Evolutionary conservation across 2,888 invertebrate genomes (phyloP).

Genomic region (Trachelus troglodyta): DNA sequence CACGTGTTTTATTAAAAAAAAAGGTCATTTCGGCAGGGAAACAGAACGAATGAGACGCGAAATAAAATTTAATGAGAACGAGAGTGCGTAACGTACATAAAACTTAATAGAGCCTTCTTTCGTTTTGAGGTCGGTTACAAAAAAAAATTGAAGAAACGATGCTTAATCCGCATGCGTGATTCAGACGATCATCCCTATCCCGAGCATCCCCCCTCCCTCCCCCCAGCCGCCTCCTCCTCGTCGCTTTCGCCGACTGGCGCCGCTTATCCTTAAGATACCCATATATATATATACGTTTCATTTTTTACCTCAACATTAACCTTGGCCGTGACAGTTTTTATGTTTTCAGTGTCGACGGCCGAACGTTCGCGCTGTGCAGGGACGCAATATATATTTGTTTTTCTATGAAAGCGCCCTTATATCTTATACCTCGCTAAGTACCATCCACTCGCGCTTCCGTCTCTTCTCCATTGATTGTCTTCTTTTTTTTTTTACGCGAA

Average conservation of each 20-base stretch:
- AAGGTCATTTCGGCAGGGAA: slow-evolving; percentile 14
- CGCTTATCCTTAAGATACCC: neutral
- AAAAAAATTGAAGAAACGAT: too few relatives aligned
- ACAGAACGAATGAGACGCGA: slow-evolving; percentile 25
- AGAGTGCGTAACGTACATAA: neutral
- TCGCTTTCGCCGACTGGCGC: neutral
- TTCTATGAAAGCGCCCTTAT: neutral
- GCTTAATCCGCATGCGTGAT: neutral
- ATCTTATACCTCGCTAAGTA: neutral
- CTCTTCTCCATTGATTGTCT: neutral
- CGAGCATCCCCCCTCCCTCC: neutral
- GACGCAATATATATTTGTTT: neutral
- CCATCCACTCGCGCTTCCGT: neutral
- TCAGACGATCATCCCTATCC: neutral
- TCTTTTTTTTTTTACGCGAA: neutral
- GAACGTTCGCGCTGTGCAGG: neutral
- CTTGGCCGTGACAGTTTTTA: slow-evolving; percentile 1
- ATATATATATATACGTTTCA: neutral
- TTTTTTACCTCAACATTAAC: neutral
- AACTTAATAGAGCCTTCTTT: too few relatives aligned
- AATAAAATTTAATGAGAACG: slow-evolving; percentile 6
- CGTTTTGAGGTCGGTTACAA: too few relatives aligned
- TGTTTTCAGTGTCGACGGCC: neutral
- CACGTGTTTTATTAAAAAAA: neutral
- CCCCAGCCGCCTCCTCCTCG: neutral